Evolutionary conservation across 2,888 invertebrate genomes (phyloP).

Genomic region (Pterostichus niger): DNA sequence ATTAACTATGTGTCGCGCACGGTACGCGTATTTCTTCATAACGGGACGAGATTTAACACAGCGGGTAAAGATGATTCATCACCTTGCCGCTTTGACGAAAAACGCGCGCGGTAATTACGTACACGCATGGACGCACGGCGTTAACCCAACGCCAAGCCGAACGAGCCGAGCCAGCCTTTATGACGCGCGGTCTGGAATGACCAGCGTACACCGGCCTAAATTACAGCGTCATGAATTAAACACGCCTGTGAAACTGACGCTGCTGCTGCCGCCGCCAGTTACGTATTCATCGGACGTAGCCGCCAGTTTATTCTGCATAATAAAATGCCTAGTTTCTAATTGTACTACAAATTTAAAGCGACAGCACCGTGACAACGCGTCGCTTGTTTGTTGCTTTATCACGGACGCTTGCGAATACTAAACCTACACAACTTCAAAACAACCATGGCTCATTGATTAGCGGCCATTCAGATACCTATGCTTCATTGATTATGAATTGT

Average conservation of each 20-base stretch:
- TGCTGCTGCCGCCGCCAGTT: conserved; percentile 37
- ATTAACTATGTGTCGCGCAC: conserved; percentile 47
- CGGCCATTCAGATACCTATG: conserved; percentile 6
- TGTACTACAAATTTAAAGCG: conserved; percentile 65
- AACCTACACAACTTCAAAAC: conserved; percentile 17
- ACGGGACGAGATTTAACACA: conserved; percentile 49
- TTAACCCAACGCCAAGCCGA: conserved; percentile 21
- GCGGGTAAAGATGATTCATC: conserved; percentile 45
- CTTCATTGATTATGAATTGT: conserved; percentile 44
- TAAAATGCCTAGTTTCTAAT: conserved; percentile 65
- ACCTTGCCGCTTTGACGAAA: conserved; percentile 55
- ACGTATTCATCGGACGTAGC: conserved; percentile 62
- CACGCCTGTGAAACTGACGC: conserved; percentile 34
- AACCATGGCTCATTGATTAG: conserved; percentile 35
- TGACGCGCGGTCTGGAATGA: conserved; percentile 28
- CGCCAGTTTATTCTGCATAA: conserved; percentile 65
- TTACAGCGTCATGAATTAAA: conserved; percentile 65
- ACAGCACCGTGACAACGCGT: conserved; percentile 44
- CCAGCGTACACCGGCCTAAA: conserved; percentile 47
- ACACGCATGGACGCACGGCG: conserved; percentile 60
- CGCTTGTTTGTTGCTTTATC: conserved; percentile 24
- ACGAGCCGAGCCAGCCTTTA: conserved; percentile 33
- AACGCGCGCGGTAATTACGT: conserved; percentile 62
- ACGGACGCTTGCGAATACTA: neutral
- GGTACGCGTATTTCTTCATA: conserved; percentile 60